A percentile compares a stretch with the other conserved stretches of the same genome.
phyloP scores from a whole-genome alignment of 2,113 vertebrate genomes.

The Nothocercus nigrocapillus region DNA sequence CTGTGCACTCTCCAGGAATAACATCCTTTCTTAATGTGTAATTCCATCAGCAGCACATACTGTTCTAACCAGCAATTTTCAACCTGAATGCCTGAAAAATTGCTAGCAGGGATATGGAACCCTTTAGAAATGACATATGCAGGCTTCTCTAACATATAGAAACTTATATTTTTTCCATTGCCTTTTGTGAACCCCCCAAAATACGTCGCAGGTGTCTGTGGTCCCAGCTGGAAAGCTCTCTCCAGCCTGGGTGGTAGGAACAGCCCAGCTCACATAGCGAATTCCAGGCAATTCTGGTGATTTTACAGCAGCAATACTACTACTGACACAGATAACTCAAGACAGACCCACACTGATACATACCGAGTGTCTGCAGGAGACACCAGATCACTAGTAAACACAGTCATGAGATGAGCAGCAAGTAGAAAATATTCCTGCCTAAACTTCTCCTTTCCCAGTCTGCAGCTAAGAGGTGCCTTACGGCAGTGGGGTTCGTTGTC shows the following conservation, averaged over 20 bases:
- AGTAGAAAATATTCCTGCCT: neutral
- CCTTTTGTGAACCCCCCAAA: neutral
- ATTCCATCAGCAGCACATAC: neutral
- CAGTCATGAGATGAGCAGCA: neutral
- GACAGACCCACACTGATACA: neutral
- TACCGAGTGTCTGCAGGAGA: accelerated
- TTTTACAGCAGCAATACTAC: constrained; percentile 23
- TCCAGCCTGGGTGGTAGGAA: neutral
- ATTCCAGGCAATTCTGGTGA: neutral
- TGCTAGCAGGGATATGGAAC: neutral
- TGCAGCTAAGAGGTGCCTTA: neutral
- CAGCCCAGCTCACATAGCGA: neutral
- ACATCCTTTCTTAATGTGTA: neutral
- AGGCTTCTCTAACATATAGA: accelerated
- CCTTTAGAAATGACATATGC: neutral
- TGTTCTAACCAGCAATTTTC: neutral
- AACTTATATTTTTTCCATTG: neutral
- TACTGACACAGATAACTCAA: neutral
- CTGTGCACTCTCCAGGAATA: neutral
- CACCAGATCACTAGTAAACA: neutral
- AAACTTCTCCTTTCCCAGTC: neutral
- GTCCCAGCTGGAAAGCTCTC: neutral
- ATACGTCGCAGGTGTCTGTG: neutral
- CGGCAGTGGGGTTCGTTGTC: neutral
- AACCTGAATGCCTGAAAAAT: neutral